Conservation (phyloP, 2,888 invertebrate species). For the Heliconius sara region DNA sequence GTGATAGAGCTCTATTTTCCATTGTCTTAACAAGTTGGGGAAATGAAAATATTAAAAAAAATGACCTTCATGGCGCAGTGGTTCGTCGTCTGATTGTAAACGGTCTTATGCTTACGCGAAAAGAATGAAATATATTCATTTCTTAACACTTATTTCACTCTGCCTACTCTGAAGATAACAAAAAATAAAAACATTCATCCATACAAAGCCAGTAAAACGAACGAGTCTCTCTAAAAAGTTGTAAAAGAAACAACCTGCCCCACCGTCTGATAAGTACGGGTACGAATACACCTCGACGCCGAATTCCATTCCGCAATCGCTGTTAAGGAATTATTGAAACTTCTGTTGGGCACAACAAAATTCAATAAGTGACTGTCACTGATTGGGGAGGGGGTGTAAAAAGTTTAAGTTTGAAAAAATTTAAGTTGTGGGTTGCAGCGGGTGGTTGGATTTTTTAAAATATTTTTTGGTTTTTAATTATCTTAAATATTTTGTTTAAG, state of each 20-base stretch:
- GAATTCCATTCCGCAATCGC: constrained; percentile 68
- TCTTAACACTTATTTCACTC: too few species aligned
- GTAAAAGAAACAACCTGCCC: constrained; percentile 25
- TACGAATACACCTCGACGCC: constrained; percentile 46
- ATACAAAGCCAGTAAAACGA: constrained; percentile 13
- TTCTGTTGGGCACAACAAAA: constrained; percentile 79
- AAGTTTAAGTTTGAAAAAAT: constrained; percentile 7
- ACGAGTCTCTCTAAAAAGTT: constrained; percentile 31
- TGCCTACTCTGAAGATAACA: too few species aligned
- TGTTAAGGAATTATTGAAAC: constrained; percentile 80
- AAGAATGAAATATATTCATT: too few species aligned
- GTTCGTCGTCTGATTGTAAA: too few species aligned
- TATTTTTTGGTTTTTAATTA: not conserved
- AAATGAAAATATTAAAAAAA: too few species aligned
- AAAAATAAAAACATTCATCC: not conserved
- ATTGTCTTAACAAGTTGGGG: too few species aligned
- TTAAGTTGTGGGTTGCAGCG: constrained; percentile 34
- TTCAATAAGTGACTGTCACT: constrained; percentile 82
- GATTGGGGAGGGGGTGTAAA: constrained; percentile 63
- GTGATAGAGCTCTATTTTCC: too few species aligned
- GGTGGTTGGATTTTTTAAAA: not conserved
- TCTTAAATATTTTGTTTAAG: too few species aligned
- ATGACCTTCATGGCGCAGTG: too few species aligned
- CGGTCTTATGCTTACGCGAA: too few species aligned
- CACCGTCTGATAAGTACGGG: constrained; percentile 32